Evolutionary conservation across 1,140 invertebrate genomes (phyloP), one percentile per base, ranked within the genome.

Genomic region (Bombus waltoni): DNA sequence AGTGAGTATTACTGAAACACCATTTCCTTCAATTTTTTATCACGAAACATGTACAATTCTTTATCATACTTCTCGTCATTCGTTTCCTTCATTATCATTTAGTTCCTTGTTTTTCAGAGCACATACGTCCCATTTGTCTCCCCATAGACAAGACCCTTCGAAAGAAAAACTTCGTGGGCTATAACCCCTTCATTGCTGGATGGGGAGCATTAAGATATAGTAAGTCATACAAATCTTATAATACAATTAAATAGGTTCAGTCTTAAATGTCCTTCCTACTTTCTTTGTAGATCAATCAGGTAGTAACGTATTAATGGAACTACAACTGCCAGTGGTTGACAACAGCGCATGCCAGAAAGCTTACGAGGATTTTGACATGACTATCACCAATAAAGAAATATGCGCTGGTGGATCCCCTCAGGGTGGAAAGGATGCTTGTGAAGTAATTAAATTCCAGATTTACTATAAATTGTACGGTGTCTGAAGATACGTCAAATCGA

Each of bases 351-450:
- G 98, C 87, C 93, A 95, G 88, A 87, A 93, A 6, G 96, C 96
- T n/a, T n/a, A n/a, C n/a, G n/a, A n/a, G n/a, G n/a, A n/a, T n/a
- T n/a, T n/a, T n/a, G n/a, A n/a, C n/a, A n/a, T n/a, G n/a, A n/a
- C n/a, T 1, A 97, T 98, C 15, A 96, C 97, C 75, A 88, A 95
- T 0, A 95, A 96, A 0, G 96, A 98, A 13, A 62, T 98, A 1
- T 99, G 98, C 91, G 98, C 98, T 4, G 98, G 98, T 44, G 98
- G 98, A 25, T 96, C 95, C 81, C 92, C 96, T 40, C 84, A 92
- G 8, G 98, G 98, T 0, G 97, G 97, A 35, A 97, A 97, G 92
- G 98, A 98, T 93, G 97, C 98, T 15, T 98, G 98, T 92, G 97
- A 98, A 94, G 97, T 96, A 93, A 90, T 76, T 22, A 25, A 84